phyloP scores from a whole-genome alignment of 1,140 invertebrate species.

The Parapsyche elsis region DNA sequence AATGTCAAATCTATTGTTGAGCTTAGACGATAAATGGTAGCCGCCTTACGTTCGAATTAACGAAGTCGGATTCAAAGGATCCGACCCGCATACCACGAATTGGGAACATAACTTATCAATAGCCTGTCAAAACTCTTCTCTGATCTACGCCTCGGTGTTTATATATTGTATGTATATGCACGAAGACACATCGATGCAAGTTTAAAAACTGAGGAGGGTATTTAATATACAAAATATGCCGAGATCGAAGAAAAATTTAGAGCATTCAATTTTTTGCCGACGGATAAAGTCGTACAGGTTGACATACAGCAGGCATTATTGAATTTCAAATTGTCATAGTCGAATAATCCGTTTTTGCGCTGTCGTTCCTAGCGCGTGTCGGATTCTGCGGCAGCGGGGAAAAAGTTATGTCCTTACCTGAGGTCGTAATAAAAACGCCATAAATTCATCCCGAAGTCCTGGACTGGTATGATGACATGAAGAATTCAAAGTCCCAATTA shows the following conservation, averaged over 20 bases:
- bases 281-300: not conserved
- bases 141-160: not conserved
- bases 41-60: slow-evolving; percentile 1
- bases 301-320: slow-evolving; percentile 8
- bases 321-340: slow-evolving; percentile 19
- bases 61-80: slow-evolving; percentile 43
- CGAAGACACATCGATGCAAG: not conserved
- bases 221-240: not conserved
- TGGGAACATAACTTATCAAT: slow-evolving; percentile 52
- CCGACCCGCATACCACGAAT: slow-evolving; percentile 51
- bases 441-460: slow-evolving; percentile 5
- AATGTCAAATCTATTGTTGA: slow-evolving; percentile 47
- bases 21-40: slow-evolving; percentile 37
- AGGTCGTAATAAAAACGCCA: slow-evolving; percentile 8
- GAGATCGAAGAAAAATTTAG: not conserved
- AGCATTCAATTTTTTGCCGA: not conserved
- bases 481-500: slow-evolving; percentile 45
- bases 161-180: not conserved
- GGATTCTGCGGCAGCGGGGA: not conserved
- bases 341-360: not conserved
- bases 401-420: not conserved
- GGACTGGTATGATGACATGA: slow-evolving; percentile 28
- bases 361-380: not conserved
- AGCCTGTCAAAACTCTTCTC: slow-evolving; percentile 50
- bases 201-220: not conserved